Base-by-base conservation (phyloP, 2,113 vertebrate species). In the Vanacampus margaritifer region DNA sequence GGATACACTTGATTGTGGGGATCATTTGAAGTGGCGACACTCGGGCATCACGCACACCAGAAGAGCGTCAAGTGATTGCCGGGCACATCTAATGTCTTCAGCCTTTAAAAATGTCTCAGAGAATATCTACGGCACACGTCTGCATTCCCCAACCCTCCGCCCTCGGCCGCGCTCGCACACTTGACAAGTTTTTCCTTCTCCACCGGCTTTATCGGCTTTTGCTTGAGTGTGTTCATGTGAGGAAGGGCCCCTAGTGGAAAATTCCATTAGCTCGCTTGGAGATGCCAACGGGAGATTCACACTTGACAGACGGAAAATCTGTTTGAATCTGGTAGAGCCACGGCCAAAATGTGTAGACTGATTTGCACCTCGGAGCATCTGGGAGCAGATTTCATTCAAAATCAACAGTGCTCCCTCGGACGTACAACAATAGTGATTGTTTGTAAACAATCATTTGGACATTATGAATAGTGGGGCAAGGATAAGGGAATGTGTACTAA, bases 171-270 rank as follows among this genome's bases (percentile, higher is more conserved):
- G 36, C 59, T 61, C 60, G 13, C 37, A 62, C 60, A 43, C 37
- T 26, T 62, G 60, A 62, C 39, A 62, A 62, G 60, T 62, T 62
- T 19, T 62, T 3, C 59, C 60, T 62, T 62, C 24, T 16, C 60
- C 39, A 24, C 23, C 19, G 37, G 60, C 14, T 39, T 62, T 62
- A 62, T 62, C 60, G 6, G 39, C 39, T 41, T 26, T n/a, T 17
- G 60, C 37, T 23, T 43, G 39, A 43, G 60, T 6, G n/a, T 23
- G 37, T n/a, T 43, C 37, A 16, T 62, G 59, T 62, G 59, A 41
- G 37, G 11, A 62, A 28, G 59, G 36, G 60, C 60, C 39, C 37
- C 39, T 9, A 0, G 60, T 43, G 60, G 39, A 62, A 57, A 62
- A 43, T 62, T 62, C 60, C 60, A 62, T 62, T 45, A 62, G 60